phyloP scores from a whole-genome alignment of 2,797 vertebrate species.

The Sphenopsis melanotis region DNA sequence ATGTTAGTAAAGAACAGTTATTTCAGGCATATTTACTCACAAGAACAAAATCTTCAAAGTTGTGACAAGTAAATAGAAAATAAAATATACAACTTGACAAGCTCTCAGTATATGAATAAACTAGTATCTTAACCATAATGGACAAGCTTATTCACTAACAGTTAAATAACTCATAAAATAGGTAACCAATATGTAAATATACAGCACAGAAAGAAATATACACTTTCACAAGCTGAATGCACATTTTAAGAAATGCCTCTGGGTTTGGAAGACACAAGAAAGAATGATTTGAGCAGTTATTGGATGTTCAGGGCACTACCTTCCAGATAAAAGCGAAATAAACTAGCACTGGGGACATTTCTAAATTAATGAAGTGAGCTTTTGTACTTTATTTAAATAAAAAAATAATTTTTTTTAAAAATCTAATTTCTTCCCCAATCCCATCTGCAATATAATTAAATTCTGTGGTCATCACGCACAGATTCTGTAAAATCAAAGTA shows the following conservation, averaged over 20 bases:
- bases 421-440: constrained; percentile 39
- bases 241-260: background rate
- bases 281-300: background rate
- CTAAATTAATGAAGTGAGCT: background rate
- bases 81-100: background rate
- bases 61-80: background rate
- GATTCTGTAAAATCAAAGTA: constrained; percentile 72
- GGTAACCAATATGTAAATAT: background rate
- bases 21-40: background rate
- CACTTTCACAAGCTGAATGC: background rate
- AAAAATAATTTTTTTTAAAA: background rate
- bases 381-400: background rate
- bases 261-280: background rate
- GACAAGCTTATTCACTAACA: background rate
- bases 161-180: background rate
- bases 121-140: background rate
- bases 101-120: background rate
- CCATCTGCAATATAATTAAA: constrained; percentile 71
- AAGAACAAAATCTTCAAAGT: background rate
- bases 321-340: background rate
- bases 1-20: background rate
- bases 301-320: background rate
- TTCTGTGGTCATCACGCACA: constrained; percentile 69
- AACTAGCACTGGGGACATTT: background rate
- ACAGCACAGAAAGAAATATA: background rate